Evolutionary conservation across 2,113 vertebrate genomes (phyloP).

Genomic region (Psettodes erumei): DNA sequence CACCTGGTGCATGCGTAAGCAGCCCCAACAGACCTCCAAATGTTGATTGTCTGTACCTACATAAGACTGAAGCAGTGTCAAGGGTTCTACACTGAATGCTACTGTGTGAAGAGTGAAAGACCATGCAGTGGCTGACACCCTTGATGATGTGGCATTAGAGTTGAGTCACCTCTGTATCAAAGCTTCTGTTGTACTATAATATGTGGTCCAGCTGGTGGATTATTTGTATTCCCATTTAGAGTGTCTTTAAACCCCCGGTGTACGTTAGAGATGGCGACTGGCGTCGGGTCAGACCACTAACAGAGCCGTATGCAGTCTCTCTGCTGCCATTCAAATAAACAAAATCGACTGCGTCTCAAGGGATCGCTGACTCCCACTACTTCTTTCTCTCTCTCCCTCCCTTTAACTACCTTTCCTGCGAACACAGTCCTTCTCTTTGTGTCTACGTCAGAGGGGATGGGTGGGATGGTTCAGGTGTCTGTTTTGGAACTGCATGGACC

Average conservation of each 20-base stretch:
- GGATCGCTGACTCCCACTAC: conserved; percentile 24
- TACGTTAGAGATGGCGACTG: conserved; percentile 45
- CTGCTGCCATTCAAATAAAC: conserved; percentile 70
- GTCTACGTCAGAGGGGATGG: conserved; percentile 33
- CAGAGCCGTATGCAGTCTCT: conserved; percentile 30
- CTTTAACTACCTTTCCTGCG: conserved; percentile 13
- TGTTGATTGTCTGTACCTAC: neutral
- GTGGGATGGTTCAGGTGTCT: conserved; percentile 51
- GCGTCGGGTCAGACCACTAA: conserved; percentile 57
- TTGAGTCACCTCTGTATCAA: conserved; percentile 25
- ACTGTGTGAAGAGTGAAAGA: conserved; percentile 17
- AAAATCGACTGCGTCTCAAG: conserved; percentile 41
- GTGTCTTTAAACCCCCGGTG: conserved; percentile 38
- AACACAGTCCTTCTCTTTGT: conserved; percentile 34
- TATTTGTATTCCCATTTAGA: conserved; percentile 60
- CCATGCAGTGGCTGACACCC: conserved; percentile 13
- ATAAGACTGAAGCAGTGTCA: neutral
- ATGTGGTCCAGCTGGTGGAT: conserved; percentile 34
- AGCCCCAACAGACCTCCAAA: neutral
- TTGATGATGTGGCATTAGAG: conserved; percentile 54
- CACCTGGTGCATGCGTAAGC: neutral
- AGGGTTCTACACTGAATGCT: neutral
- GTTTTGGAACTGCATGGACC: conserved; percentile 57
- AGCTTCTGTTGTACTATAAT: conserved; percentile 23
- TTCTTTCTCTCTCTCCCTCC: conserved; percentile 8